Conservation (phyloP, 2,888 invertebrate genomes). For the Phengaris alcon region DNA sequence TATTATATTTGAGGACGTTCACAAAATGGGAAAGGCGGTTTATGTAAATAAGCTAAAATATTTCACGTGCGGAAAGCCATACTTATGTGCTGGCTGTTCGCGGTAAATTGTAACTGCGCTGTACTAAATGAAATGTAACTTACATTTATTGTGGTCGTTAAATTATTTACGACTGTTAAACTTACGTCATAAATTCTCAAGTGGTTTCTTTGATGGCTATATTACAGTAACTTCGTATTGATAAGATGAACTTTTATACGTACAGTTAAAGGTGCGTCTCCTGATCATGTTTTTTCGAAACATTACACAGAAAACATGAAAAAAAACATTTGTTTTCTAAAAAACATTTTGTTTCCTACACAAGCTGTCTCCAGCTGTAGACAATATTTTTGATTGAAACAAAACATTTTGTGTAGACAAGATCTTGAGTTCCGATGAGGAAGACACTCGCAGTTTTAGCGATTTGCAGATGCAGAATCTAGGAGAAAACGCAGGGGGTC, state of each 20-base stretch:
- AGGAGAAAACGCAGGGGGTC: too few relatives aligned
- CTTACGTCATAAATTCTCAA: constrained; percentile 50
- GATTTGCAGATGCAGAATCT: too few relatives aligned
- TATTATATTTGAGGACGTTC: constrained; percentile 21
- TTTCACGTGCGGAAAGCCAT: constrained; percentile 35
- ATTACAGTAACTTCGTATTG: constrained; percentile 36
- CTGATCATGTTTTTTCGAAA: too few relatives aligned
- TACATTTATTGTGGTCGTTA: constrained; percentile 49
- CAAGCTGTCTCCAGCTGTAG: too few relatives aligned
- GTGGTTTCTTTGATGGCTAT: constrained; percentile 41
- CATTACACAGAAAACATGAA: too few relatives aligned
- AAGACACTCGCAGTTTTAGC: too few relatives aligned
- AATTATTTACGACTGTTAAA: constrained; percentile 58
- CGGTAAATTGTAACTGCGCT: constrained; percentile 35
- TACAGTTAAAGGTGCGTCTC: neutral
- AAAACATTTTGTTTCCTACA: too few relatives aligned
- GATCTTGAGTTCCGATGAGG: too few relatives aligned
- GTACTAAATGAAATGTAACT: constrained; percentile 42
- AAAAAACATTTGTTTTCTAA: too few relatives aligned
- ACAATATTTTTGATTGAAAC: too few relatives aligned
- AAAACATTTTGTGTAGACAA: too few relatives aligned
- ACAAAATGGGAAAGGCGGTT: constrained; percentile 29
- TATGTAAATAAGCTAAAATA: constrained; percentile 34
- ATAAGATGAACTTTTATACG: neutral
- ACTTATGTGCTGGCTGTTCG: constrained; percentile 38